Evolutionary conservation across 2,113 vertebrate genomes (phyloP), one percentile per base, ranked within the genome.

Genomic region (Lampris incognitus): DNA sequence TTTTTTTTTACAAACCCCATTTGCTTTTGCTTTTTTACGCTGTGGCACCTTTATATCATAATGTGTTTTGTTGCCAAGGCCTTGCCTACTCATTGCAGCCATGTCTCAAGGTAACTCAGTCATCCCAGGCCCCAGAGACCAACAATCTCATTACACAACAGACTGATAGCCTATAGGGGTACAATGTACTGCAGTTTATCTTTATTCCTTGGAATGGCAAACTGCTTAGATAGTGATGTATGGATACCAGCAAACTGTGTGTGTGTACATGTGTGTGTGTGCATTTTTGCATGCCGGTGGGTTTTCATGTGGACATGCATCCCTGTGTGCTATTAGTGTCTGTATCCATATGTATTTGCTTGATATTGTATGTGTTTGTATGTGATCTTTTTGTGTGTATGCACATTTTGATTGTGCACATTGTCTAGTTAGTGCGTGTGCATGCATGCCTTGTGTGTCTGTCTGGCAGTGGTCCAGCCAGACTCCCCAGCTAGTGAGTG

Each of bases 61-160:
- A 0, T 39, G 42, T 72, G 8, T 9, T 52, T 13, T 52, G 50
- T 52, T 10, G 11, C 55, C 55, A 6, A 57, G 24, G 5, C 51
- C 51, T 5, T 10, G 4, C 51, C 51, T n/a, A 1, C 10, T 54
- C 51, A 1, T 54, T 11, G 10, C 51, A 11, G 51, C 51, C 51
- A 4, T 54, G 55, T 57, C 24, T 57, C 51, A 10, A 11, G 51
- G 36, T 57, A 57, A 57, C 41, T 73, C 40, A 4, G 48, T 82
- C 39, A 37, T 4, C 5, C 5, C 51, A 41, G 37, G 54, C 8
- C 62, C 3, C 9, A 60, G 3, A 61, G 52, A 72, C 39, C 1
- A 41, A 62, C 55, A 40, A 8, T 69, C 41, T 52, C 61, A 67
- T 79, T 57, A 57, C 48, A 37, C 7, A 49, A 65, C 11, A 51